These are phyloP conservation scores for Pachycephala philippinensis DNA, from an alignment of 2,113 vertebrate species.

Conservation along the genomic window DNA sequence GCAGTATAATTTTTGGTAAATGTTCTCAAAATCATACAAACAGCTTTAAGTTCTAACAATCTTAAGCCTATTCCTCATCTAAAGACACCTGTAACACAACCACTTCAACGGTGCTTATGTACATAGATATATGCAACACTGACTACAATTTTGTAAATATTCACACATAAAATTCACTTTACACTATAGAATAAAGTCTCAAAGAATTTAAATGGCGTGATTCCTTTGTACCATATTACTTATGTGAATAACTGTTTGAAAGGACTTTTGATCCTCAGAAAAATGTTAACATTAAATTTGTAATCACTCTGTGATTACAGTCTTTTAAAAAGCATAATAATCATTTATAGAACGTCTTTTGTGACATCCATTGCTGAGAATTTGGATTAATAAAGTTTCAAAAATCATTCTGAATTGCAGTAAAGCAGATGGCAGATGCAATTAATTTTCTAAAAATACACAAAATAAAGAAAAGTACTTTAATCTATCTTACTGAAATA, in stretches of 20 bases:
- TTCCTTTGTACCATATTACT: not conserved
- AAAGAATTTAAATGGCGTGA: not conserved
- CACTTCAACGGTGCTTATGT: not conserved
- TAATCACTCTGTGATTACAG: not conserved
- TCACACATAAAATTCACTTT: not conserved
- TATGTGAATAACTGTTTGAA: not conserved
- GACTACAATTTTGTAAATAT: not conserved
- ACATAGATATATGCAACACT: not conserved
- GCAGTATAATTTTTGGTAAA: not conserved
- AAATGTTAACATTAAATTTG: not conserved
- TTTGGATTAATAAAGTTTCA: not conserved
- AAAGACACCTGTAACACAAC: not conserved
- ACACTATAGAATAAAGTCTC: not conserved
- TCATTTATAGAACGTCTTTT: not conserved
- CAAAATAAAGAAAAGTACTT: not conserved
- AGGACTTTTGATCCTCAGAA: not conserved
- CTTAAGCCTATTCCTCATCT: not conserved
- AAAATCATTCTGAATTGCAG: not conserved
- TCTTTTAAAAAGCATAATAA: not conserved
- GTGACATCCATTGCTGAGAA: not conserved
- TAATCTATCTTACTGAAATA: conserved; percentile 86
- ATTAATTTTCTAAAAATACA: not conserved
- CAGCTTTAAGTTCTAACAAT: not conserved
- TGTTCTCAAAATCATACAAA: not conserved
- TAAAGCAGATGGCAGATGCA: not conserved